Percentiles rank a stretch among this genome's conserved stretches.
These are phyloP conservation scores for Mobula hypostoma DNA, from an alignment of 2,113 vertebrate species.

Conservation along the genomic window DNA sequence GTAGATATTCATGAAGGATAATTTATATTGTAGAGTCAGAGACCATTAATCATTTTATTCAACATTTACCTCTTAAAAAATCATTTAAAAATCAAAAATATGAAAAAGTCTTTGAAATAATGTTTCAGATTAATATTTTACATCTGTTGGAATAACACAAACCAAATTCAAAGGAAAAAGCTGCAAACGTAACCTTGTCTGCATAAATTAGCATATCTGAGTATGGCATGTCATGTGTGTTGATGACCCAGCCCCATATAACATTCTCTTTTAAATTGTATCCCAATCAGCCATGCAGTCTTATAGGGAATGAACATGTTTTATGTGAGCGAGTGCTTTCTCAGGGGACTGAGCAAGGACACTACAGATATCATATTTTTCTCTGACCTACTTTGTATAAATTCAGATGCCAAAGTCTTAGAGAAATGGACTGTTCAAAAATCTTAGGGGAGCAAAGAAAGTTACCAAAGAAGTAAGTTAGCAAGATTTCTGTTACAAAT, in stretches of 20 bases:
- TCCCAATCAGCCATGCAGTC: conserved; percentile 32
- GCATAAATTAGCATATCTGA: conserved; percentile 44
- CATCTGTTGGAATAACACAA: conserved; percentile 43
- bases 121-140: conserved; percentile 50
- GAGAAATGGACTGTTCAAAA: conserved; percentile 25
- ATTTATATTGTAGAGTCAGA: conserved; percentile 54
- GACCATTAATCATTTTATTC: conserved; percentile 51
- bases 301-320: conserved; percentile 23
- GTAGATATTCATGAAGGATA: conserved; percentile 49
- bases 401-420: conserved; percentile 22
- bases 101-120: conserved; percentile 46
- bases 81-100: conserved; percentile 41
- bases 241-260: conserved; percentile 31
- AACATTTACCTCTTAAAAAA: conserved; percentile 42
- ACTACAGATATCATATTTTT: conserved; percentile 32
- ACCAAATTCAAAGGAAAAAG: conserved; percentile 43
- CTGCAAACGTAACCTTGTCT: conserved; percentile 44
- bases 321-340: conserved; percentile 31
- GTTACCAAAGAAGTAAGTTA: not conserved
- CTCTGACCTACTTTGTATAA: conserved; percentile 21
- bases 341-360: conserved; percentile 36
- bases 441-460: conserved; percentile 14
- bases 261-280: conserved; percentile 35
- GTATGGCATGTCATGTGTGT: conserved; percentile 24
- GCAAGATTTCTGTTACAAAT: conserved; percentile 14